These are phyloP conservation scores for Callopanchax toddi DNA, from an alignment of 2,113 vertebrate species.

Conservation along the genomic window DNA sequence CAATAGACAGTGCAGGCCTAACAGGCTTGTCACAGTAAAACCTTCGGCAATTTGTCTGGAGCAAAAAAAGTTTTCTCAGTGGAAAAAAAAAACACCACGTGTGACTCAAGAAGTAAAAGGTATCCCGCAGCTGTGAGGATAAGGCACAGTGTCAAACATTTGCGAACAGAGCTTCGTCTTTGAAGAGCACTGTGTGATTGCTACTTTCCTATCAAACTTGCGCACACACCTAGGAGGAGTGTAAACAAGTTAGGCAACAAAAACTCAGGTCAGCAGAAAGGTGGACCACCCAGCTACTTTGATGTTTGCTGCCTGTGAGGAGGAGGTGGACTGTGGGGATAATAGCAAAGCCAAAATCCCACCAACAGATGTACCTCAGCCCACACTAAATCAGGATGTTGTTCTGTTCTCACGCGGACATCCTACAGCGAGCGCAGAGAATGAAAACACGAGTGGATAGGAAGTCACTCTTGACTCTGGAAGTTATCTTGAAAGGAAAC, in stretches of 20 bases:
- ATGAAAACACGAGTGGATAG: constrained; percentile 53
- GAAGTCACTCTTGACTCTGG: constrained; percentile 60
- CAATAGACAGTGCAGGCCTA: constrained; percentile 56
- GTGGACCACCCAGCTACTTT: constrained; percentile 71
- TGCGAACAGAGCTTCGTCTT: constrained; percentile 46
- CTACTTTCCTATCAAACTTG: constrained; percentile 61
- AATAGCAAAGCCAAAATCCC: constrained; percentile 44
- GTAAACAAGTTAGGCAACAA: constrained; percentile 55
- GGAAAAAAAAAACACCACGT: neutral
- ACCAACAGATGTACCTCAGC: constrained; percentile 61
- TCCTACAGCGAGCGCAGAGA: constrained; percentile 56
- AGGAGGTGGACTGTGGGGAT: constrained; percentile 22
- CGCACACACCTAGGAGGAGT: constrained; percentile 50
- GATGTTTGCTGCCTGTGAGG: constrained; percentile 57
- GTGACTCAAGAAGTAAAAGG: neutral
- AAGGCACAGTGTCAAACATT: constrained; percentile 52
- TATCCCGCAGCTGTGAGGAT: constrained; percentile 12
- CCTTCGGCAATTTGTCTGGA: constrained; percentile 2
- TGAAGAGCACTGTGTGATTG: constrained; percentile 59
- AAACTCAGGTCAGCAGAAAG: constrained; percentile 39
- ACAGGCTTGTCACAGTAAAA: constrained; percentile 30
- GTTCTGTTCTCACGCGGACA: constrained; percentile 66
- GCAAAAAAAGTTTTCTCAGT: constrained; percentile 11
- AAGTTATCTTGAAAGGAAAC: constrained; percentile 69
- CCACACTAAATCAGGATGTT: constrained; percentile 74